Percentiles rank a stretch among this genome's conserved stretches.
Conservation (phyloP, 2,888 invertebrate genomes). For the Rhingia campestris region DNA sequence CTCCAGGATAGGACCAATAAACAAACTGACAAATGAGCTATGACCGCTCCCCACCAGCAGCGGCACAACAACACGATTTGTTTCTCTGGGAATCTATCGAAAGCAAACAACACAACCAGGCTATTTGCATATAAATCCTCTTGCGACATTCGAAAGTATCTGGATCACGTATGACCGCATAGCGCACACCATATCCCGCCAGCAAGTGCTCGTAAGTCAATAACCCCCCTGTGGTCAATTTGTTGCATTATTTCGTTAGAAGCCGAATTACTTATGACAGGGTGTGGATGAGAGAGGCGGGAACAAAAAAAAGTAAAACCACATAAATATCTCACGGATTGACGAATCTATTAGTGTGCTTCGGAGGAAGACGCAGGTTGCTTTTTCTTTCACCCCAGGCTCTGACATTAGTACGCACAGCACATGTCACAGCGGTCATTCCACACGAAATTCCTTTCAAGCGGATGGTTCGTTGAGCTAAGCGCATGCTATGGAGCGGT, state of each 20-base stretch:
- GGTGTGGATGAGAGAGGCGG: too few relatives aligned
- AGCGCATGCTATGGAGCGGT: constrained; percentile 19
- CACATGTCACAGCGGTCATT: constrained; percentile 44
- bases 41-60: constrained; percentile 18
- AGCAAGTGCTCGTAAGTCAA: constrained; percentile 51
- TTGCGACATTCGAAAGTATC: constrained; percentile 28
- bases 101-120: constrained; percentile 9
- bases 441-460: constrained; percentile 34
- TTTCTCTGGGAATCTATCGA: background rate
- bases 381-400: background rate
- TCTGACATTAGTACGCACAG: constrained; percentile 46
- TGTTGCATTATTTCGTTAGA: constrained; percentile 47
- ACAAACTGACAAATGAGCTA: constrained; percentile 25
- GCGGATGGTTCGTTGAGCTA: background rate
- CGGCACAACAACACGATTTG: background rate
- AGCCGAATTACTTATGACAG: background rate
- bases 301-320: constrained; percentile 23
- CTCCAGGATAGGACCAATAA: constrained; percentile 16
- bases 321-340: constrained; percentile 55
- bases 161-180: constrained; percentile 45
- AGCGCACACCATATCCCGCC: constrained; percentile 30
- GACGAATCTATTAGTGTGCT: constrained; percentile 48
- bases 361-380: background rate
- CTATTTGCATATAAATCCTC: constrained; percentile 54
- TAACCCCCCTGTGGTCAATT: constrained; percentile 61